Percentiles rank a stretch among this genome's conserved stretches.
These are phyloP conservation scores for Orientallactaga sibirica DNA, from an alignment of 2,797 vertebrate genomes.

Conservation along the genomic window DNA sequence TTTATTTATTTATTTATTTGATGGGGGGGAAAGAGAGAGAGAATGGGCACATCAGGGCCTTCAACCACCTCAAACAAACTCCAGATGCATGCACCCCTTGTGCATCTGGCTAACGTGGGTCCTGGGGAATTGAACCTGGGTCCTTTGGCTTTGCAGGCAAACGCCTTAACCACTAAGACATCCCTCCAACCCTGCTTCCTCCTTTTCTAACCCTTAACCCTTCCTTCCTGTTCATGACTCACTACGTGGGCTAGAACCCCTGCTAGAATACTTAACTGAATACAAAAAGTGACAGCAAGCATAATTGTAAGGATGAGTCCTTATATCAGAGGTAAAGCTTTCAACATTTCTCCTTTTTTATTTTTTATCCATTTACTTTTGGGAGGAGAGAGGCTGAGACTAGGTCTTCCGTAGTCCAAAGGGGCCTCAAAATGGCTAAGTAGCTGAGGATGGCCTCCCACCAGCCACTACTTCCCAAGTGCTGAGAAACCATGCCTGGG, in stretches of 20 bases:
- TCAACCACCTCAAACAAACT: too few species aligned
- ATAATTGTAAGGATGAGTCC: not conserved
- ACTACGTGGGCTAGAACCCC: not conserved
- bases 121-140: too few species aligned
- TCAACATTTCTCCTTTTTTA: not conserved
- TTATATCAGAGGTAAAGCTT: not conserved
- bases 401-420: not conserved
- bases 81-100: too few species aligned
- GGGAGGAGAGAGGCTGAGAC: too few species aligned
- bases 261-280: not conserved
- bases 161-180: too few species aligned
- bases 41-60: too few species aligned
- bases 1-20: not conserved
- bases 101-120: too few species aligned
- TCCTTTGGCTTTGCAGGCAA: too few species aligned
- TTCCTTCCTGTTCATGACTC: conserved; percentile 2
- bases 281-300: not conserved
- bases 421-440: not conserved
- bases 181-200: not conserved
- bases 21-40: too few species aligned
- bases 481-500: not conserved
- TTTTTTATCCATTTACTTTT: too few species aligned
- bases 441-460: not conserved
- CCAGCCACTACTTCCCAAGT: not conserved
- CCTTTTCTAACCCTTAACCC: not conserved